phyloP scores from a whole-genome alignment of 2,113 vertebrate species.

The Thamnaconus septentrionalis region DNA sequence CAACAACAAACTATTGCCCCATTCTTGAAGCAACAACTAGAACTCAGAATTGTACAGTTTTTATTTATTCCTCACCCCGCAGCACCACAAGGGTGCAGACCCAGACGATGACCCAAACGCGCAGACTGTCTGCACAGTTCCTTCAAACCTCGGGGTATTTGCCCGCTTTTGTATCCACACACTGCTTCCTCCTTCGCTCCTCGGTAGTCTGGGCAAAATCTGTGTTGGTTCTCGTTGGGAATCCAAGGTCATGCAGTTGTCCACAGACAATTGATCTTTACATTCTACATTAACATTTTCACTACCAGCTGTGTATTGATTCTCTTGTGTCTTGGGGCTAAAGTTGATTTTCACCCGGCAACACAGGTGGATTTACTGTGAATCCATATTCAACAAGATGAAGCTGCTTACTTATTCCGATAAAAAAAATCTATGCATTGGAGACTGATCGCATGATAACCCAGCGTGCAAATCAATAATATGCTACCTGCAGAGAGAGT shows the following conservation, averaged over 20 bases:
- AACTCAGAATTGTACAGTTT: too few relatives aligned
- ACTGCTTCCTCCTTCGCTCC: neutral
- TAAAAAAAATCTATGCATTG: neutral
- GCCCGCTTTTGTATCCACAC: conserved; percentile 1
- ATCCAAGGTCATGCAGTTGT: conserved; percentile 31
- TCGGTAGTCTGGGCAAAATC: conserved; percentile 16
- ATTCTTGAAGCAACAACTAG: too few relatives aligned
- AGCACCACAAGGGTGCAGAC: conserved; percentile 35
- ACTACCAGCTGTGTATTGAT: conserved; percentile 42
- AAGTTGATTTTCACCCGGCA: conserved; percentile 34
- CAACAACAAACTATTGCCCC: conserved; percentile 23
- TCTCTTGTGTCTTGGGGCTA: conserved; percentile 24
- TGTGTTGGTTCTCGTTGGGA: conserved; percentile 16
- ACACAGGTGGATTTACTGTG: conserved; percentile 19
- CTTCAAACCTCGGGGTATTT: conserved; percentile 17
- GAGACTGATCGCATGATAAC: neutral
- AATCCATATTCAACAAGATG: conserved; percentile 34
- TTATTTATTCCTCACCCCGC: too few relatives aligned
- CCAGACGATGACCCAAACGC: conserved; percentile 40
- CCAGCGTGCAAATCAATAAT: neutral
- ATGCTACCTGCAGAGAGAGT: too few relatives aligned
- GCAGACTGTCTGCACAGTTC: conserved; percentile 8
- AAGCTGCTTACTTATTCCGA: conserved; percentile 15
- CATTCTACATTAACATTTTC: conserved; percentile 34
- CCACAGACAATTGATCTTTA: conserved; percentile 3